A percentile compares a stretch with the other conserved stretches of the same genome.
Evolutionary conservation across 2,113 vertebrate species (phyloP).

Genomic region (Actenoides hombroni): DNA sequence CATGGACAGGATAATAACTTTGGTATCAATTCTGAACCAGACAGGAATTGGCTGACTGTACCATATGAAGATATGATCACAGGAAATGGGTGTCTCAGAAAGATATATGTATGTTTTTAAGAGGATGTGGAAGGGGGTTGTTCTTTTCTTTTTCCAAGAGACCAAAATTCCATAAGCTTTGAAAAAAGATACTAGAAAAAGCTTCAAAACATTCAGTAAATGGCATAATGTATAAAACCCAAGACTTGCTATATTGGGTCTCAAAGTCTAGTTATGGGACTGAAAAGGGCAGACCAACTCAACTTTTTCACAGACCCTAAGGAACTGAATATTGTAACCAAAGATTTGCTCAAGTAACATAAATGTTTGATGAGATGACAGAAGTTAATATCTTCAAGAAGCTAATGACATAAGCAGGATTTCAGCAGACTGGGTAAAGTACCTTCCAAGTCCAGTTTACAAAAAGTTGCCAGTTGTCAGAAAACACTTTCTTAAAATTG

Average conservation of each 20-base stretch:
- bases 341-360: neutral
- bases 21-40: neutral
- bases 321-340: neutral
- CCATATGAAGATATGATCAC: neutral
- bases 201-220: neutral
- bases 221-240: neutral
- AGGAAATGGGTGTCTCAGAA: conserved; percentile 7
- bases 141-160: conserved; percentile 8
- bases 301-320: neutral
- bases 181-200: neutral
- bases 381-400: neutral
- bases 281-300: neutral
- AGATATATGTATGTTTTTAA: conserved; percentile 6
- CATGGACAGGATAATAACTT: neutral
- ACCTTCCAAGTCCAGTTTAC: neutral
- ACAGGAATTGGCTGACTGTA: conserved; percentile 22
- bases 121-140: neutral
- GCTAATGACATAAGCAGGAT: neutral
- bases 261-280: neutral
- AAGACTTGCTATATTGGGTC: neutral
- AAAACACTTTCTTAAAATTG: neutral
- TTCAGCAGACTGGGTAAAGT: neutral
- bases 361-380: neutral
- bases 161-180: neutral
- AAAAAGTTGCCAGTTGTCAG: neutral